Conservation (phyloP, 2,888 invertebrate species). For the Pollenia griseotomentosa region DNA sequence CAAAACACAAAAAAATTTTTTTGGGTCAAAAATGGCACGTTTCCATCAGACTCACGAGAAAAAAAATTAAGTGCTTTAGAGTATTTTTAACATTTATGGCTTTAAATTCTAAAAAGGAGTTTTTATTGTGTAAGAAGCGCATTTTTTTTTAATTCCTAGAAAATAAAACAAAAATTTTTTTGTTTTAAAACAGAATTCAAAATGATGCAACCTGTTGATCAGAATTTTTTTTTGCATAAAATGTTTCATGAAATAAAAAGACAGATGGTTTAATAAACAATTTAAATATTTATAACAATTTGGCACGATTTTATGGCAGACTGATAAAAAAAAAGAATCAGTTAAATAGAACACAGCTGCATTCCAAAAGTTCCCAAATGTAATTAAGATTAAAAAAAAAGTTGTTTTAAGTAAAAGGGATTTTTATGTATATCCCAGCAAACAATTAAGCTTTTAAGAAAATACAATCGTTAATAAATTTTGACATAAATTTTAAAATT, state of each 20-base stretch:
- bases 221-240: background rate
- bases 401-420: background rate
- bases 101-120: background rate
- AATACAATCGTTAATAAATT: too few species aligned
- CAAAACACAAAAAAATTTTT: background rate
- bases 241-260: slow-evolving; percentile 2
- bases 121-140: background rate
- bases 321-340: background rate
- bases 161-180: background rate
- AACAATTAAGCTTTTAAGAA: too few species aligned
- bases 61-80: background rate
- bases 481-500: too few species aligned
- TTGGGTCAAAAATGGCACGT: slow-evolving; percentile 44
- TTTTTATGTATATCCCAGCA: too few species aligned
- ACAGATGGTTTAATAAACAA: slow-evolving; percentile 44
- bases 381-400: background rate
- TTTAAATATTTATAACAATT: slow-evolving; percentile 14
- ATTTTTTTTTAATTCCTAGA: background rate
- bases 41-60: background rate
- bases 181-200: slow-evolving; percentile 22
- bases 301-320: slow-evolving; percentile 28
- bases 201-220: slow-evolving; percentile 45
- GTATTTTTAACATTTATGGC: background rate
- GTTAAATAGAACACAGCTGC: slow-evolving; percentile 30
- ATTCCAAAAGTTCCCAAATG: slow-evolving; percentile 9